Evolutionary conservation across 2,888 invertebrate species (phyloP).

Genomic region (Eupithecia pulchellata): DNA sequence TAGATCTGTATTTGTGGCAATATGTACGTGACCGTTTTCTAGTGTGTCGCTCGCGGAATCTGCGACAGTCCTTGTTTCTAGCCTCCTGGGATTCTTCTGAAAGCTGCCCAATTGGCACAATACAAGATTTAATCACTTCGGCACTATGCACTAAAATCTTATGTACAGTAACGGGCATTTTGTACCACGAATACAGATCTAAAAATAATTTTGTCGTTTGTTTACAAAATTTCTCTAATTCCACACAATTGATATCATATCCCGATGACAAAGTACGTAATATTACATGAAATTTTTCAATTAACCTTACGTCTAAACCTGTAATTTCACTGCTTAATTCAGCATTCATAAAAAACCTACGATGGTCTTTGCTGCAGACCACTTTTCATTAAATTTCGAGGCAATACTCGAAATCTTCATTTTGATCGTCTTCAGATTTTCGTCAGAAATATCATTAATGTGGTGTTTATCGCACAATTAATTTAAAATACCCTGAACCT

Average conservation of each 20-base stretch:
- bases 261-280: constrained; percentile 22
- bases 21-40: constrained; percentile 13
- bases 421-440: constrained; percentile 20
- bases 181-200: constrained; percentile 35
- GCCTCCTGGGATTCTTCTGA: constrained; percentile 24
- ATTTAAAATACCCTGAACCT: neutral
- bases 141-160: constrained; percentile 31
- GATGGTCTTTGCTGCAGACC: too few species aligned
- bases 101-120: constrained; percentile 18
- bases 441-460: constrained; percentile 9
- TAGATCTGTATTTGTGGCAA: neutral
- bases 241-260: constrained; percentile 25
- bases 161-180: constrained; percentile 35
- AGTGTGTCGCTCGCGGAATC: constrained; percentile 25
- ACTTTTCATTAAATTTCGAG: neutral
- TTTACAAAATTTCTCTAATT: constrained; percentile 27
- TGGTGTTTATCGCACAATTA: neutral
- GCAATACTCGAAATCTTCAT: constrained; percentile 7
- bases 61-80: constrained; percentile 28
- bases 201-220: constrained; percentile 25
- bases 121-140: constrained; percentile 22
- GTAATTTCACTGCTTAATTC: neutral
- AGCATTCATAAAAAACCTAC: neutral
- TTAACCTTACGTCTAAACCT: neutral
- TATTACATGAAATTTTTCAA: neutral